Evolutionary conservation across 2,113 vertebrate species (phyloP).

Genomic region (Pluvialis apricaria): DNA sequence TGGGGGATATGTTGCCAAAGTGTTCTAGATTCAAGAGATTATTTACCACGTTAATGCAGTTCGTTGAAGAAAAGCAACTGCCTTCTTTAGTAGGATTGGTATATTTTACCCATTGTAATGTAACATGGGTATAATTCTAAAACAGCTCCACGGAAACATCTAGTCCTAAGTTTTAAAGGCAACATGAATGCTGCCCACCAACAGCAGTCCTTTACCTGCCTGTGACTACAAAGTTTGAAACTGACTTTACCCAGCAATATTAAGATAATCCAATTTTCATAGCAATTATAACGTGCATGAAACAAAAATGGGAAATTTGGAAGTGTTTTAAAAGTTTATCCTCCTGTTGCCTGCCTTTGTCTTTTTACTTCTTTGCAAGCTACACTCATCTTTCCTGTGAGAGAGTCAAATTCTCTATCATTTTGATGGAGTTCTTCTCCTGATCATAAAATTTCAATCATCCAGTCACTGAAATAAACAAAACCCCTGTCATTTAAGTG

Average conservation of each 20-base stretch:
- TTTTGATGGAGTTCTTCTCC: neutral
- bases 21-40: neutral
- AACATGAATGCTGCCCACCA: neutral
- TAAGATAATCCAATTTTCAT: neutral
- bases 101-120: neutral
- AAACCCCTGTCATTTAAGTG: neutral
- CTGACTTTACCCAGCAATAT: neutral
- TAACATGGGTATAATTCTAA: neutral
- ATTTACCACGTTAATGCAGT: neutral
- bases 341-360: neutral
- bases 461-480: neutral
- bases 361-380: neutral
- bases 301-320: neutral
- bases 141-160: neutral
- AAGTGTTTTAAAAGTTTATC: neutral
- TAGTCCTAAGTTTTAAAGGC: neutral
- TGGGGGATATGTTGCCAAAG: neutral
- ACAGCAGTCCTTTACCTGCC: neutral
- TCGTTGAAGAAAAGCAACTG: neutral
- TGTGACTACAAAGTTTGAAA: neutral
- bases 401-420: neutral
- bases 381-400: neutral
- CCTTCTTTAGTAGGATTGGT: fast-evolving
- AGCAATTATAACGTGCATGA: neutral
- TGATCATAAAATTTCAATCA: neutral